Conservation (phyloP, 2,888 invertebrate genomes). For the Lysandra coridon region DNA sequence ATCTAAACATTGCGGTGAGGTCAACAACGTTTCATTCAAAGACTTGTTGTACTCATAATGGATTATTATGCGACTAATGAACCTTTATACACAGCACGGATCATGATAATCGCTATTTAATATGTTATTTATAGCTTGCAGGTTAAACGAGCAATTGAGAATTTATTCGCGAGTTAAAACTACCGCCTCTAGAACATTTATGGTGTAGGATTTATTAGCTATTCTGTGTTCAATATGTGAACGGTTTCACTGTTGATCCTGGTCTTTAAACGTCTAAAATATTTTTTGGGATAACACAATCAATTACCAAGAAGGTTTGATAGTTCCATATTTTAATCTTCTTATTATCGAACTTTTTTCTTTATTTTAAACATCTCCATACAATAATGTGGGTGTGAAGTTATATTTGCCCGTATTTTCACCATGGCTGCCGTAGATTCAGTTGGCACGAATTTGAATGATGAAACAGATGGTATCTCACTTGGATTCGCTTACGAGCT, state of each 20-base stretch:
- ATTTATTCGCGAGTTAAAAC: constrained; percentile 3
- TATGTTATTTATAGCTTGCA: constrained; percentile 13
- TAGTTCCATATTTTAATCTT: not conserved
- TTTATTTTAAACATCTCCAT: not conserved
- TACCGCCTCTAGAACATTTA: not conserved
- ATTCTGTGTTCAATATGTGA: not conserved
- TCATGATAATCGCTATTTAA: constrained; percentile 15
- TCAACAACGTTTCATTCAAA: constrained; percentile 44
- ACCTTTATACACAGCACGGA: constrained; percentile 44
- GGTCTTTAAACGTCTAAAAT: not conserved
- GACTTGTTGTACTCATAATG: constrained; percentile 53
- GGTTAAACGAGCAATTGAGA: constrained; percentile 5
- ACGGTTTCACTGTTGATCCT: not conserved
- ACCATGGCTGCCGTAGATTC: not conserved
- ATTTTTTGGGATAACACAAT: not conserved
- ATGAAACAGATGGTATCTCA: constrained; percentile 22
- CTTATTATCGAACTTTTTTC: not conserved
- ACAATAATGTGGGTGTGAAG: not conserved
- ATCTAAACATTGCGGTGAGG: constrained; percentile 29
- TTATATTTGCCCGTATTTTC: not conserved
- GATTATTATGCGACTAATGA: constrained; percentile 64
- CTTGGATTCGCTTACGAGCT: not conserved
- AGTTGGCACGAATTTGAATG: constrained; percentile 1
- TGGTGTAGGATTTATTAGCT: not conserved
- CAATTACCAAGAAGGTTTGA: not conserved